phyloP scores from a whole-genome alignment of 2,888 invertebrate genomes.

The Amiota minor region DNA sequence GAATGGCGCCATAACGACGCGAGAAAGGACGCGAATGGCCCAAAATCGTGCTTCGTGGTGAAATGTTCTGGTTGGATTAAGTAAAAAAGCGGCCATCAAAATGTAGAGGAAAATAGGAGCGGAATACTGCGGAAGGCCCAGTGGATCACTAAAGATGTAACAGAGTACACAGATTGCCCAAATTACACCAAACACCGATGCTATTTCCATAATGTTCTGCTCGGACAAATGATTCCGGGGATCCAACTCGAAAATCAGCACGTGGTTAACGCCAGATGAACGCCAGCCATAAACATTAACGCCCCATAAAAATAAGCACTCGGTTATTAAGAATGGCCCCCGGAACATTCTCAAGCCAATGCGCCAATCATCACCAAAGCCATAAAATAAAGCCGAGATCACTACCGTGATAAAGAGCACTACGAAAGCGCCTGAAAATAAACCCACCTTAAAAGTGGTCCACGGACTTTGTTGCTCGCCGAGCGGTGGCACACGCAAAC shows the following conservation, averaged over 20 bases:
- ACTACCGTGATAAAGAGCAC: constrained; percentile 83
- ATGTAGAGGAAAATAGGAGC: constrained; percentile 82
- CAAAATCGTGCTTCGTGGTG: constrained; percentile 85
- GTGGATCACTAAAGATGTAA: constrained; percentile 79
- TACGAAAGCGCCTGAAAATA: constrained; percentile 87
- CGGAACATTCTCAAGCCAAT: constrained; percentile 86
- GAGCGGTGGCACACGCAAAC: constrained; percentile 87
- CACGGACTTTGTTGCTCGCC: constrained; percentile 88
- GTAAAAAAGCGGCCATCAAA: constrained; percentile 80
- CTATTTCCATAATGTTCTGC: constrained; percentile 84
- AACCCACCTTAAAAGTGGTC: constrained; percentile 88
- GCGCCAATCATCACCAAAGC: constrained; percentile 76
- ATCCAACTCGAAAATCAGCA: constrained; percentile 87
- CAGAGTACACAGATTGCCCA: constrained; percentile 81
- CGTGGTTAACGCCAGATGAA: constrained; percentile 87
- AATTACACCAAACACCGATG: constrained; percentile 83
- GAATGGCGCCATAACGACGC: constrained; percentile 83
- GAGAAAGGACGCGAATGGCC: constrained; percentile 77
- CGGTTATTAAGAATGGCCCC: constrained; percentile 83
- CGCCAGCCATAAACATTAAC: constrained; percentile 88
- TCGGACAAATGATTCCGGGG: constrained; percentile 84
- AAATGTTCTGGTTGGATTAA: constrained; percentile 85
- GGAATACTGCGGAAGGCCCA: constrained; percentile 84
- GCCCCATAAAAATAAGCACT: constrained; percentile 84
- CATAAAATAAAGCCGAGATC: constrained; percentile 78